Percentiles rank a stretch among this genome's conserved stretches.
phyloP scores from a whole-genome alignment of 2,888 invertebrate species.

The Gnatocerus cornutus region DNA sequence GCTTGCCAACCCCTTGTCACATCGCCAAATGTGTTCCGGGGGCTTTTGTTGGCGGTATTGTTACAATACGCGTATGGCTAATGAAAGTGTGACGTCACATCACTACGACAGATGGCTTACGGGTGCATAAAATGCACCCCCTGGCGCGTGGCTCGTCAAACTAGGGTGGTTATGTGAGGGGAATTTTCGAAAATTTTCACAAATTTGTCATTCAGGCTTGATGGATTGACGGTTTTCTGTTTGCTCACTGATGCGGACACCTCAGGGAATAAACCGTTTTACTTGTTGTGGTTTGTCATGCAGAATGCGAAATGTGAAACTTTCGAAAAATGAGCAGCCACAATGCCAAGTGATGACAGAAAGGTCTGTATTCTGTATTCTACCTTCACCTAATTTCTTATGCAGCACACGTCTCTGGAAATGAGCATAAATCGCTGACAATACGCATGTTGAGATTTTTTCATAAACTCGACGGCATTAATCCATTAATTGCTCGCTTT shows the following conservation, averaged over 20 bases:
- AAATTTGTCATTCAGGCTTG: conserved; percentile 29
- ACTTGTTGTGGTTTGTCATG: background rate
- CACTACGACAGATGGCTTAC: conserved; percentile 53
- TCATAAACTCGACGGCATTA: too few relatives aligned
- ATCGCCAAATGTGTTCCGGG: conserved; percentile 46
- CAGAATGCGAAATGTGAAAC: background rate
- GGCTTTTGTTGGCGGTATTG: conserved; percentile 49
- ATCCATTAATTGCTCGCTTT: too few relatives aligned
- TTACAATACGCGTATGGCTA: conserved; percentile 53
- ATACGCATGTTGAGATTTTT: too few relatives aligned
- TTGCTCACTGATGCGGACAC: conserved; percentile 8
- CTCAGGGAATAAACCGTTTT: background rate
- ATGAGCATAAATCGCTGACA: too few relatives aligned
- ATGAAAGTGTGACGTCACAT: conserved; percentile 55
- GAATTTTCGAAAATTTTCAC: conserved; percentile 32
- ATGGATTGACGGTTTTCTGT: background rate
- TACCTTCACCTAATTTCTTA: too few relatives aligned
- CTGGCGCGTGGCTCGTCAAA: conserved; percentile 51
- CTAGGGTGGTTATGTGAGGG: conserved; percentile 19
- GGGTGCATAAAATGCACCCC: conserved; percentile 53
- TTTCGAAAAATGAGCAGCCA: background rate
- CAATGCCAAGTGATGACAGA: background rate
- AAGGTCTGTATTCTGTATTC: too few relatives aligned
- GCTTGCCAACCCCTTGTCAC: conserved; percentile 48
- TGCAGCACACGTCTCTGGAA: too few relatives aligned